Evolutionary conservation across 2,888 invertebrate genomes (phyloP).

Genomic region (Conus canariensis): DNA sequence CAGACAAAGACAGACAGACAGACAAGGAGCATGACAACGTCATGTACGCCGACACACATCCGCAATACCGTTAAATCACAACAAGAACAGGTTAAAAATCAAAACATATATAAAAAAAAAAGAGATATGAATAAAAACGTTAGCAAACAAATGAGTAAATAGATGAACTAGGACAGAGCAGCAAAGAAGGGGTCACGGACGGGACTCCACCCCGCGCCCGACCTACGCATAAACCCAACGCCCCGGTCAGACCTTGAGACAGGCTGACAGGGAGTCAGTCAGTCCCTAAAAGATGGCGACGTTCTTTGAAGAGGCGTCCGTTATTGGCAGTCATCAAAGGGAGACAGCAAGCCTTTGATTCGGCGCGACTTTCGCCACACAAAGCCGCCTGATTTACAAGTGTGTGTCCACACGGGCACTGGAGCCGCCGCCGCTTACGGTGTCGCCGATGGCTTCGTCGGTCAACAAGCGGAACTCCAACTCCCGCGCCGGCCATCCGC

Average conservation of each 20-base stretch:
- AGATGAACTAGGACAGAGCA: no score
- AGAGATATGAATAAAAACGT: no score
- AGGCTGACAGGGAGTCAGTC: not conserved
- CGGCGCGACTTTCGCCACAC: conserved; percentile 16
- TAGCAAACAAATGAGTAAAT: no score
- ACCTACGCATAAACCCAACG: no score
- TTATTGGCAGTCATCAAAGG: conserved; percentile 26
- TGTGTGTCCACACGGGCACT: conserved; percentile 16
- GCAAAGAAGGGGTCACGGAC: no score
- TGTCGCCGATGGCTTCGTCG: conserved; percentile 1
- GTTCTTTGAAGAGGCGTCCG: not conserved
- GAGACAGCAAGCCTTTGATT: conserved; percentile 37
- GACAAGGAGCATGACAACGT: no score
- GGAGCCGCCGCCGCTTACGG: not conserved
- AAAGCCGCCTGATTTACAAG: conserved; percentile 39
- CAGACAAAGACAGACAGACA: no score
- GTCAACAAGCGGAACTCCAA: not conserved
- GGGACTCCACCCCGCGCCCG: no score
- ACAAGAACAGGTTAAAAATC: no score
- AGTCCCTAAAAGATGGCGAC: not conserved
- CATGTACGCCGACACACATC: no score
- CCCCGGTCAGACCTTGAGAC: not conserved
- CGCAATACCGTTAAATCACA: no score
- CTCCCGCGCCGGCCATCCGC: not conserved
- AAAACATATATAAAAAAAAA: no score